These are phyloP conservation scores for Nesogale talazaci DNA, from an alignment of 2,113 vertebrate species.

Conservation along the genomic window DNA sequence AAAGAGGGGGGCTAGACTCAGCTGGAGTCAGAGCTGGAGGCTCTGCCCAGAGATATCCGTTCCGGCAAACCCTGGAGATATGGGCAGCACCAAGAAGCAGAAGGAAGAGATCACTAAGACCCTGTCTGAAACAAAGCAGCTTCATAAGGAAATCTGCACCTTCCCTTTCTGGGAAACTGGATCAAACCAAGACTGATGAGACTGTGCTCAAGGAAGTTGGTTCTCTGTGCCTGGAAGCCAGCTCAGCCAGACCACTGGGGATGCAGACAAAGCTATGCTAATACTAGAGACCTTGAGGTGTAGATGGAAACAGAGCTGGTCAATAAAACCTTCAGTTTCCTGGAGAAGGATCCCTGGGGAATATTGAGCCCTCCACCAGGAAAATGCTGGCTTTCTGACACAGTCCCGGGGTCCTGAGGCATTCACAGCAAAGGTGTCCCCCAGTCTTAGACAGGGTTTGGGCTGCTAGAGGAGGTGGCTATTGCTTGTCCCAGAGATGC, in stretches of 20 bases:
- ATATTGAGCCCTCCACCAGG: constrained; percentile 92
- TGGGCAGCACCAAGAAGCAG: constrained; percentile 95
- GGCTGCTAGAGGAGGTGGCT: background rate
- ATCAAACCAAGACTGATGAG: constrained; percentile 94
- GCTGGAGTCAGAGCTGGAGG: constrained; percentile 91
- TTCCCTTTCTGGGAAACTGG: constrained; percentile 92
- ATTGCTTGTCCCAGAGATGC: background rate
- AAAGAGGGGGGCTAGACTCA: constrained; percentile 93
- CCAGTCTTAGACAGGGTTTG: background rate
- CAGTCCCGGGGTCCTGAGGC: constrained; percentile 73
- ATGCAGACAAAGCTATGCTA: constrained; percentile 94
- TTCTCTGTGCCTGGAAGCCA: constrained; percentile 85
- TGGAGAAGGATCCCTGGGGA: constrained; percentile 95
- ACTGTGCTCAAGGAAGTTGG: constrained; percentile 91
- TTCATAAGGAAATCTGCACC: constrained; percentile 95
- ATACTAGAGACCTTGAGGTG: constrained; percentile 94
- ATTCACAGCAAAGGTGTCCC: background rate
- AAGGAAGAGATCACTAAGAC: constrained; percentile 97
- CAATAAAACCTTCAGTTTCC: constrained; percentile 93
- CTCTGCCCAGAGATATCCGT: constrained; percentile 90
- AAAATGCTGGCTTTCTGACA: constrained; percentile 90
- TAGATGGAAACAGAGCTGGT: constrained; percentile 94
- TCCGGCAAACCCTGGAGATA: constrained; percentile 95
- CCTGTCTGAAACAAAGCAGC: constrained; percentile 92
- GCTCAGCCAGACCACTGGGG: constrained; percentile 94